Evolutionary conservation across 2,888 invertebrate genomes (phyloP).

Genomic region (Melanotus villosus): DNA sequence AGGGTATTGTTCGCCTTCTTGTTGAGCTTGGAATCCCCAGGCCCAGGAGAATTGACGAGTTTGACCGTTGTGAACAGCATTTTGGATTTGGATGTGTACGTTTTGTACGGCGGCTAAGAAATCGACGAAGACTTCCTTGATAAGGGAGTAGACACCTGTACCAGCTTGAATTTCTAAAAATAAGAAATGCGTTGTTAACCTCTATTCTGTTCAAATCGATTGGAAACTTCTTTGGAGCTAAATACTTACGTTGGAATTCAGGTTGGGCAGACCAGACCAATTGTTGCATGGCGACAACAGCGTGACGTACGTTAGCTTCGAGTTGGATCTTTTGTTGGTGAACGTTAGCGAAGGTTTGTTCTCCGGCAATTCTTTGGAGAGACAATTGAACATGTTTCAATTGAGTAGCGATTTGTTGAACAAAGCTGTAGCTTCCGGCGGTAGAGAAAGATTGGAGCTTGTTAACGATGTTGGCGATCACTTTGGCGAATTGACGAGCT

Average conservation of each 20-base stretch:
- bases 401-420: too few species aligned
- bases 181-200: too few species aligned
- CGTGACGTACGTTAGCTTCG: not conserved
- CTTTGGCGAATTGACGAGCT: too few species aligned
- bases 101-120: slow-evolving; percentile 13
- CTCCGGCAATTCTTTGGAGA: too few species aligned
- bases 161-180: too few species aligned
- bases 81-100: slow-evolving; percentile 17
- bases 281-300: slow-evolving; percentile 9
- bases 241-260: slow-evolving; percentile 9
- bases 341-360: too few species aligned
- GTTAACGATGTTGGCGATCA: too few species aligned
- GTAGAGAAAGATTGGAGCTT: too few species aligned
- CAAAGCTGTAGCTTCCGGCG: too few species aligned
- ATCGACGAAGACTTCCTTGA: slow-evolving; percentile 14
- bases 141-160: not conserved
- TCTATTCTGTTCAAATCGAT: too few species aligned
- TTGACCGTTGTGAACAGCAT: not conserved
- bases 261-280: slow-evolving; percentile 17
- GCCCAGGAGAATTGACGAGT: not conserved
- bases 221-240: too few species aligned
- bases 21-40: not conserved
- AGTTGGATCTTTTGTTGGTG: not conserved
- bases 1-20: not conserved
- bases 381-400: too few species aligned